These are phyloP conservation scores for Grammomys dolichurus DNA, from an alignment of 2,113 vertebrate genomes.

Conservation along the genomic window DNA sequence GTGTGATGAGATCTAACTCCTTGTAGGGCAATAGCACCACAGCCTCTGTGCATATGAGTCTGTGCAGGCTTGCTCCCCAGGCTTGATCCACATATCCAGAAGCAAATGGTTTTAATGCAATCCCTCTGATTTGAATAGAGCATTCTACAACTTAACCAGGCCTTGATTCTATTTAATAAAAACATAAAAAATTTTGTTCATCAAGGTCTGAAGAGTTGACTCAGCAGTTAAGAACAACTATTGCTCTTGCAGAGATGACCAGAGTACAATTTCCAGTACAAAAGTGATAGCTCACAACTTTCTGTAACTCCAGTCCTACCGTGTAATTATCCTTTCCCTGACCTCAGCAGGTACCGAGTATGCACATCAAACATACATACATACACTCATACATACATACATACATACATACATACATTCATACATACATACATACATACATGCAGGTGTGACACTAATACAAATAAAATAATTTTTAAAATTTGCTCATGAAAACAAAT, in stretches of 20 bases:
- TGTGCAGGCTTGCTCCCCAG: not conserved
- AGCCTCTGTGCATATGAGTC: not conserved
- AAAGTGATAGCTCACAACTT: not conserved
- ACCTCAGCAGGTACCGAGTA: not conserved
- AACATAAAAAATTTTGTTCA: not conserved
- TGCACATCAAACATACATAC: not conserved
- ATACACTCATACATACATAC: not conserved
- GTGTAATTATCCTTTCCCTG: not conserved
- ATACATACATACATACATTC: not conserved
- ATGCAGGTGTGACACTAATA: not conserved
- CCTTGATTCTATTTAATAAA: constrained; percentile 1
- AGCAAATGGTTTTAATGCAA: constrained; percentile 36
- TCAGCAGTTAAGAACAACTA: not conserved
- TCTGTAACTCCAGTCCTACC: not conserved
- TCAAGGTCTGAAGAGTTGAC: not conserved
- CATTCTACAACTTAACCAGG: not conserved
- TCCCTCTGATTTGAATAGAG: constrained; percentile 3
- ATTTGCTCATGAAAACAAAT: not conserved
- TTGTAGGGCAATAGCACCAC: not conserved
- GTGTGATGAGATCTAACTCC: not conserved
- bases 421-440: not conserved
- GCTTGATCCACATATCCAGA: constrained; percentile 12
- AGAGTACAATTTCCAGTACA: not conserved
- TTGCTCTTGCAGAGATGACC: not conserved
- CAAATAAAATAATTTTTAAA: not conserved